Conservation (phyloP, 2,797 vertebrate genomes). For the Phylloscopus collybita region DNA sequence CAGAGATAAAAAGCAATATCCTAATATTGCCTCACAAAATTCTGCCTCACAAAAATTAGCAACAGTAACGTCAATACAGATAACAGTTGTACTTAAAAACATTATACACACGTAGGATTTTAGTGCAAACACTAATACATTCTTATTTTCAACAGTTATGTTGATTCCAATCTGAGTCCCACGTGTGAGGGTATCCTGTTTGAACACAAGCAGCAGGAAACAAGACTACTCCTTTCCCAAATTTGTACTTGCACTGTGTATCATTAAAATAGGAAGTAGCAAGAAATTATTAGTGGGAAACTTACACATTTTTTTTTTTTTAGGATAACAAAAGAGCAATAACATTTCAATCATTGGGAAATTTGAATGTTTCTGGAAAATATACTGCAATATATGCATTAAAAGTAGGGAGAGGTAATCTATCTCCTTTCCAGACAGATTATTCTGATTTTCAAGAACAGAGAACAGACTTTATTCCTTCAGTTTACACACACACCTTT, state of each 20-base stretch:
- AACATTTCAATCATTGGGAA: background rate
- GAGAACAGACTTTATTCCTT: background rate
- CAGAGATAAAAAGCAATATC: background rate
- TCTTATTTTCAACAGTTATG: background rate
- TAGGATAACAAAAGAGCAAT: background rate
- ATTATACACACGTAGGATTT: background rate
- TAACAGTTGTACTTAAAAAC: background rate
- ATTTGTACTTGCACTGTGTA: background rate
- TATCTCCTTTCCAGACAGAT: background rate
- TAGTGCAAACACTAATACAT: background rate
- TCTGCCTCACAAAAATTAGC: background rate
- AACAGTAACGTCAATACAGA: background rate
- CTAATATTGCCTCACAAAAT: background rate
- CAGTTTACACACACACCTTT: constrained; percentile 5
- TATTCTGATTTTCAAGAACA: background rate
- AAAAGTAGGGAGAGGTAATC: background rate
- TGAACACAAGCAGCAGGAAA: background rate
- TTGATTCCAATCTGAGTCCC: background rate
- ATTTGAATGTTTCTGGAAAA: background rate
- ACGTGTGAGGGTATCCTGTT: background rate
- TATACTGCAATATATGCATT: background rate
- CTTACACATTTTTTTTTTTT: background rate
- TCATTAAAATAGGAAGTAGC: background rate
- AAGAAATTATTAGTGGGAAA: background rate
- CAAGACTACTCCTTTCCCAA: background rate